Base-by-base conservation (phyloP, 2,797 vertebrate genomes). In the Urophycis tenuis region DNA sequence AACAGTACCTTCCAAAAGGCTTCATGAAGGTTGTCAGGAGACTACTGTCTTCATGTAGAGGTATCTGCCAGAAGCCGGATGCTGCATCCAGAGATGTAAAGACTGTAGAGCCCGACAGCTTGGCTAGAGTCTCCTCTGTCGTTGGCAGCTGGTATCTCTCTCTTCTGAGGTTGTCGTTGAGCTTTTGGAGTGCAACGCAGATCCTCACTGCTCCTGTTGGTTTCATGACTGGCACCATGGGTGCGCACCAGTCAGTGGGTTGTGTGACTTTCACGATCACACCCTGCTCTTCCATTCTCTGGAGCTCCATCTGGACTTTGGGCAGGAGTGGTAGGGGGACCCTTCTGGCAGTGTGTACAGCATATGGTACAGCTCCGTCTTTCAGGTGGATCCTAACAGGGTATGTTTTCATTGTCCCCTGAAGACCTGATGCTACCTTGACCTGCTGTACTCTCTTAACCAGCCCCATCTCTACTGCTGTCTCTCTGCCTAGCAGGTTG, bases 141-240 rank as follows among this genome's bases (percentile, higher is more conserved):
- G n/a, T 75, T 0, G 75, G 80, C 6, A 81, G 35, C 3, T 34
- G 72, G 30, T 74, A 75, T 72, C 22, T 11, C 17, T 80, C 39
- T 74, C 72, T 72, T 77, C 72, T 70, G 11, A 78, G 25, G 53
- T 67, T 76, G 14, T 72, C 34, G 31, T 78, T 76, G 12, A 72
- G 30, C 30, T 78, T 78, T 49, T 74, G 39, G 2, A 80, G 71
- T 8, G 14, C 77, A 22, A 78, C 8, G 1, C 39, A 71, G 31
- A 81, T 78, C 35, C 53, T 74, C 36, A 71, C 73, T 71, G 64
- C 31, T 1, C 53, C 77, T 31, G 32, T 67, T 4, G 73, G 45
- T 14, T 80, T 77, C 74, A 77, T 73, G 17, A 81, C 80, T 5
- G 64, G 78, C 33, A n/a, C n/a, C n/a, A n/a, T n/a, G n/a, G n/a